phyloP scores from a whole-genome alignment of 2,113 vertebrate genomes.

The Gasterosteus aculeatus region DNA sequence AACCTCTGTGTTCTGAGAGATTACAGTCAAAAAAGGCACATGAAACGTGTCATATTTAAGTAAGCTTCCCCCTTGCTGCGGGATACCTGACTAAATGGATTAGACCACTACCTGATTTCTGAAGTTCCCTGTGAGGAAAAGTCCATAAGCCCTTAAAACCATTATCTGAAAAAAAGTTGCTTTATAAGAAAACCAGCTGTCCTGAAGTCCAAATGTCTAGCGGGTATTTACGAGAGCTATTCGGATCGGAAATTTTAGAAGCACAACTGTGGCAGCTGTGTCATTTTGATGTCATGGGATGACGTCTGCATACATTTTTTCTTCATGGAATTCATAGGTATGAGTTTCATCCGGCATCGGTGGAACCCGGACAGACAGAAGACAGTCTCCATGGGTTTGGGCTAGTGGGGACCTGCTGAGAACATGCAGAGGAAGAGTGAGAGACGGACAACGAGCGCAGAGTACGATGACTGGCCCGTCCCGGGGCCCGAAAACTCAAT shows the following conservation, averaged over 20 bases:
- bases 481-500: constrained; percentile 34
- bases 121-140: constrained; percentile 59
- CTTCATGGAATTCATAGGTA: constrained; percentile 69
- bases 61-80: constrained; percentile 31
- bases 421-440: constrained; percentile 40
- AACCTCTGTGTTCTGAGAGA: background rate
- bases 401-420: constrained; percentile 28
- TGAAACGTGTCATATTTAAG: constrained; percentile 39
- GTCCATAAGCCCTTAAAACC: constrained; percentile 69
- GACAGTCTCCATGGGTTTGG: constrained; percentile 43
- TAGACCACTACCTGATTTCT: constrained; percentile 59
- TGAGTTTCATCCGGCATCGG: constrained; percentile 75
- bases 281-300: constrained; percentile 73
- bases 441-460: constrained; percentile 33
- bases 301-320: constrained; percentile 54
- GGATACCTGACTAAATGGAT: constrained; percentile 69
- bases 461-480: constrained; percentile 25
- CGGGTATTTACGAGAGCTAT: constrained; percentile 77
- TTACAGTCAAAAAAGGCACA: background rate
- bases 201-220: constrained; percentile 74
- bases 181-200: constrained; percentile 81
- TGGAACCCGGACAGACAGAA: constrained; percentile 59
- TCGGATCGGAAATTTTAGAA: constrained; percentile 79
- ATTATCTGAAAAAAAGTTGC: constrained; percentile 74
- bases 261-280: constrained; percentile 80